Conservation (phyloP, 2,113 vertebrate genomes). For the Bubo blakistoni region DNA sequence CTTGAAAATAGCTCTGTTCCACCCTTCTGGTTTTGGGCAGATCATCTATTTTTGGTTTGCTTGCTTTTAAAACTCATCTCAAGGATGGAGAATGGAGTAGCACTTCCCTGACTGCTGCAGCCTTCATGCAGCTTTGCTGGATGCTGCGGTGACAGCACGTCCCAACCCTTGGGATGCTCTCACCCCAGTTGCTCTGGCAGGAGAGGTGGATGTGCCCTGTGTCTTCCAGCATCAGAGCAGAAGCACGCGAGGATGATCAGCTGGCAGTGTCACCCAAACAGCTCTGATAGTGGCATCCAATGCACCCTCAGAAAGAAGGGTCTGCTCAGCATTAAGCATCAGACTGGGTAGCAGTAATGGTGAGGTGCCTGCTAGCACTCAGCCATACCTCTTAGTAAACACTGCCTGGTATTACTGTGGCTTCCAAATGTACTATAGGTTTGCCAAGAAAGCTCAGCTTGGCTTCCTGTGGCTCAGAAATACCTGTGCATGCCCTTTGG, state of each 20-base stretch:
- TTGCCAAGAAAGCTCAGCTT: neutral
- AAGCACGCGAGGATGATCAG: neutral
- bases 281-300: neutral
- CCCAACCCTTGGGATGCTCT: neutral
- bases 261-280: neutral
- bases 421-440: neutral
- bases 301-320: neutral
- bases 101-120: neutral
- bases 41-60: neutral
- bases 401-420: neutral
- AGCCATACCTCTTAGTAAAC: too few relatives aligned
- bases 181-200: neutral
- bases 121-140: neutral
- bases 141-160: neutral
- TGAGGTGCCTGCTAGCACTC: neutral
- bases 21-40: neutral
- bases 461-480: neutral
- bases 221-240: neutral
- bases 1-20: neutral
- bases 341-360: fast-evolving
- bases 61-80: neutral
- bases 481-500: neutral
- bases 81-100: neutral
- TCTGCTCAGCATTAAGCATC: neutral
- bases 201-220: neutral